These are phyloP conservation scores for Psettodes erumei DNA, from an alignment of 2,113 vertebrate genomes.

Conservation along the genomic window DNA sequence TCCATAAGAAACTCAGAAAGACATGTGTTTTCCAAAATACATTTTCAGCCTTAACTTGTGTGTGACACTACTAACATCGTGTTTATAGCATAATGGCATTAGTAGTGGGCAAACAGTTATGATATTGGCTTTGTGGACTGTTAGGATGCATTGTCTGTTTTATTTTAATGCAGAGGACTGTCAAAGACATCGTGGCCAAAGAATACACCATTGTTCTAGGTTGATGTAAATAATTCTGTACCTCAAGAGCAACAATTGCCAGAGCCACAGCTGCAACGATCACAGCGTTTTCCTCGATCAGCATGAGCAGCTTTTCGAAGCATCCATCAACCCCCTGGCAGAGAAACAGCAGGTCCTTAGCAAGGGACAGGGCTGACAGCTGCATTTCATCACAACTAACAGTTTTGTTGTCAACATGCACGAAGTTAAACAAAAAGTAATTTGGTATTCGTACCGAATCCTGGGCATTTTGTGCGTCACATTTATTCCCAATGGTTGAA, in stretches of 20 bases:
- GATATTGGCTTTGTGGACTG: no score
- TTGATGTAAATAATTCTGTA: constrained; percentile 42
- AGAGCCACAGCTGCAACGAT: constrained; percentile 77
- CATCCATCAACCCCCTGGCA: constrained; percentile 72
- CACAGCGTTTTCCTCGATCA: constrained; percentile 70
- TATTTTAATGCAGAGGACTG: no score
- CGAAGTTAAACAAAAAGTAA: neutral
- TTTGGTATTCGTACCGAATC: neutral
- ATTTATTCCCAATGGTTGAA: neutral
- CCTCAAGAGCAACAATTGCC: constrained; percentile 81
- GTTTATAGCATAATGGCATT: no score
- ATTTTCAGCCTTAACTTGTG: no score
- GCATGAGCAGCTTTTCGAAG: constrained; percentile 50
- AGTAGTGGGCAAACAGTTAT: no score
- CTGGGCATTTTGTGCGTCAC: accelerated
- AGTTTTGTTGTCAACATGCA: neutral
- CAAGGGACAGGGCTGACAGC: neutral
- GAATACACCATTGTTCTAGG: neutral
- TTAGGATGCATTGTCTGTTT: no score
- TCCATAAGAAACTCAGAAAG: no score
- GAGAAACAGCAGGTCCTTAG: neutral
- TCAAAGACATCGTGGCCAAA: no score
- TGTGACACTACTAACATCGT: no score
- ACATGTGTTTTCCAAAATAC: no score
- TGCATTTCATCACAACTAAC: neutral